Evolutionary conservation across 1,140 invertebrate species (phyloP).

Genomic region (Dinoponera quadriceps): DNA sequence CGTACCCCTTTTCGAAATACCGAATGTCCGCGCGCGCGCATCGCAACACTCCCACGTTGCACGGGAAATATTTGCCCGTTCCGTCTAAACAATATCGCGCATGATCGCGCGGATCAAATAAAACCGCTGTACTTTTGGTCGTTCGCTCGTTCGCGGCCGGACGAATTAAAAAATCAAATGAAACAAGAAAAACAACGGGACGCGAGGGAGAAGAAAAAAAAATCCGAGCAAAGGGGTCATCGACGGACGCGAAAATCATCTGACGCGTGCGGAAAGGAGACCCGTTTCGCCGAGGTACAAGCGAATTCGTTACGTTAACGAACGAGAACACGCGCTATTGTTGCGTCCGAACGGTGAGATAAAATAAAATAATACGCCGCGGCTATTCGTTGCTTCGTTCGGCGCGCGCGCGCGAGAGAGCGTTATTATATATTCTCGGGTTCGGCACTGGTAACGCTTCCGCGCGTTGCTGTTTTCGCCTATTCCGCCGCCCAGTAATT

Average conservation of each 20-base stretch:
- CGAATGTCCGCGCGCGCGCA: no score
- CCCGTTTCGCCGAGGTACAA: slow-evolving; percentile 17
- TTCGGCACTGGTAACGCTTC: neutral
- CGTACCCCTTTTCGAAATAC: slow-evolving; percentile 6
- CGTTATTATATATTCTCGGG: neutral
- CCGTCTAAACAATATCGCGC: slow-evolving; percentile 41
- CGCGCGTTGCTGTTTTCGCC: neutral
- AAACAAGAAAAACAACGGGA: no score
- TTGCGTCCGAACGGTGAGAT: neutral
- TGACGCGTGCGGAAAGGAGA: neutral
- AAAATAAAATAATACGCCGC: neutral
- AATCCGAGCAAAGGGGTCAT: slow-evolving; percentile 36
- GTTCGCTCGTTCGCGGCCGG: neutral
- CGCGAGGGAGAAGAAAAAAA: neutral
- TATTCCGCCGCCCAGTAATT: slow-evolving; percentile 10
- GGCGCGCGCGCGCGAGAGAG: neutral
- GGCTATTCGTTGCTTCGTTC: neutral
- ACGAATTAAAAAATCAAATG: slow-evolving; percentile 6
- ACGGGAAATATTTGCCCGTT: slow-evolving; percentile 42
- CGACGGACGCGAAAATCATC: slow-evolving; percentile 20
- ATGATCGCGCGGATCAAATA: slow-evolving; percentile 21
- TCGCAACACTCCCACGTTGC: neutral
- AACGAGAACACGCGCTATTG: slow-evolving; percentile 33
- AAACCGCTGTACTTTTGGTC: neutral
- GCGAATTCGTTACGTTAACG: slow-evolving; percentile 29